Percentiles rank a stretch among this genome's conserved stretches.
phyloP scores from a whole-genome alignment of 2,113 vertebrate species.

The Zapus hudsonius region DNA sequence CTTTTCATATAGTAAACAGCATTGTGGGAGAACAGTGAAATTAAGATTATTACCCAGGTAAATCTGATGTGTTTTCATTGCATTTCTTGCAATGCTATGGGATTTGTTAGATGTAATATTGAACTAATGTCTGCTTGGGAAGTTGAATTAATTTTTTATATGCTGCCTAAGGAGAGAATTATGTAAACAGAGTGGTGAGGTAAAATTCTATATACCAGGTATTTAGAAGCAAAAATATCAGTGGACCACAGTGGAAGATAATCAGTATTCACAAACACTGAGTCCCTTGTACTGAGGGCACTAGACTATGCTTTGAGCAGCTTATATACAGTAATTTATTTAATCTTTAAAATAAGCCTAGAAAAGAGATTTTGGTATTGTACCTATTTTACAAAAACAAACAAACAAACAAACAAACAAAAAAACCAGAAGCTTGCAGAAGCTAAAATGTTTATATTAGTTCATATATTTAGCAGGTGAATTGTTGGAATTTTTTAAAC shows the following conservation, averaged over 20 bases:
- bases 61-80: conserved; percentile 3
- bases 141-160: conserved; percentile 46
- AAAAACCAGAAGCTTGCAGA: neutral
- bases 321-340: neutral
- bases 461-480: neutral
- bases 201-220: neutral
- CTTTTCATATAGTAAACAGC: conserved; percentile 11
- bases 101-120: conserved; percentile 4
- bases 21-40: neutral
- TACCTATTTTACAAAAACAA: neutral
- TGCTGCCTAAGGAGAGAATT: conserved; percentile 47
- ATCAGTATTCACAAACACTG: neutral
- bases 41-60: conserved; percentile 22
- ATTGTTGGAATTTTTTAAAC: neutral
- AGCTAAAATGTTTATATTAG: neutral
- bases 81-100: neutral
- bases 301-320: neutral
- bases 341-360: neutral
- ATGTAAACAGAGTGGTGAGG: neutral
- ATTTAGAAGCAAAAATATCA: conserved; percentile 8
- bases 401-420: conserved; percentile 16
- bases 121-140: conserved; percentile 11
- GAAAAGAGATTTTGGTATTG: neutral
- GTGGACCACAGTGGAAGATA: neutral
- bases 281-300: neutral